phyloP scores from a whole-genome alignment of 1,140 invertebrate genomes.

The Bombus consobrinus region DNA sequence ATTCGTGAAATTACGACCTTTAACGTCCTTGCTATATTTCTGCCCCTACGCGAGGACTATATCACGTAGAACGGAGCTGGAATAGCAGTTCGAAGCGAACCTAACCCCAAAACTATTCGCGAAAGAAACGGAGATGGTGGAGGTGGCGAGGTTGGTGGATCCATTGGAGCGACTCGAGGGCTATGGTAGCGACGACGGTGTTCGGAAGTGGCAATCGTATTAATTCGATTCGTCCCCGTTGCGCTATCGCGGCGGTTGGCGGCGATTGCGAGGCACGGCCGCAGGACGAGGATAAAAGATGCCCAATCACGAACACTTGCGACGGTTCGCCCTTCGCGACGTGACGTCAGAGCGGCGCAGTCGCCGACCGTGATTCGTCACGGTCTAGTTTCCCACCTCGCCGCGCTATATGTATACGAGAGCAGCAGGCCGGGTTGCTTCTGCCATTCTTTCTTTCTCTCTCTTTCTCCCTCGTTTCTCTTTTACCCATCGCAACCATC shows the following conservation, averaged over 20 bases:
- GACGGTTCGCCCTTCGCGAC: conserved; percentile 53
- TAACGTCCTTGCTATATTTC: not conserved
- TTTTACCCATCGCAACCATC: not conserved
- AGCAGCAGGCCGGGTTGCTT: conserved; percentile 22
- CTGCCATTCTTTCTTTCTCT: not conserved
- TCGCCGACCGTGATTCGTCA: conserved; percentile 74
- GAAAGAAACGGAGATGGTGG: conserved; percentile 2
- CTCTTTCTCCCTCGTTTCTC: not conserved
- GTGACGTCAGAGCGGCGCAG: conserved; percentile 62
- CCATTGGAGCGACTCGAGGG: conserved; percentile 24
- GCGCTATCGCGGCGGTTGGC: conserved; percentile 35
- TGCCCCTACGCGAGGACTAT: not conserved
- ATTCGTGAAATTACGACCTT: not conserved
- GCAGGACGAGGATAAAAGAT: conserved; percentile 49
- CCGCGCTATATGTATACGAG: conserved; percentile 26
- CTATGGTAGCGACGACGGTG: conserved; percentile 31
- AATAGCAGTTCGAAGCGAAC: not conserved
- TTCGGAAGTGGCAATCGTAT: conserved; percentile 55
- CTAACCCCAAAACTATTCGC: not conserved
- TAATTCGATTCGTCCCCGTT: conserved; percentile 54
- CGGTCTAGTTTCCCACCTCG: conserved; percentile 74
- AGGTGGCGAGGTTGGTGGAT: not conserved
- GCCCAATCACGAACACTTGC: conserved; percentile 55
- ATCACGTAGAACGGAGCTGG: not conserved
- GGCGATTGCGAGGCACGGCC: conserved; percentile 18